phyloP scores from a whole-genome alignment of 2,888 invertebrate species.

The Cheilosia scutellata region DNA sequence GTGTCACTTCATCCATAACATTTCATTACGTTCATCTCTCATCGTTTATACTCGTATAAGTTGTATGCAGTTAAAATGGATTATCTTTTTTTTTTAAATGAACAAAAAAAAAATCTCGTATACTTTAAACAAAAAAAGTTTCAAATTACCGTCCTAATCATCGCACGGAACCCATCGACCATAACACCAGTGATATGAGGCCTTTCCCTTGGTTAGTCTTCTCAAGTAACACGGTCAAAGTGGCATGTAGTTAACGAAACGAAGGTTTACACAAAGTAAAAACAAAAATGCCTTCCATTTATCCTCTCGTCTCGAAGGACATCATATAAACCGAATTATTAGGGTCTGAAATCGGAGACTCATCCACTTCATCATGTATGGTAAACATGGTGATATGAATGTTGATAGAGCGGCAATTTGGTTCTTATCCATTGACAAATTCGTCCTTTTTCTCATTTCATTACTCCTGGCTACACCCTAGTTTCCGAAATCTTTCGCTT shows the following conservation, averaged over 20 bases:
- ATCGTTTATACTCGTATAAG: conserved; percentile 13
- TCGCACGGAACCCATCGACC: conserved; percentile 57
- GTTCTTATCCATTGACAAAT: conserved; percentile 47
- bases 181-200: conserved; percentile 60
- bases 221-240: conserved; percentile 72
- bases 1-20: conserved; percentile 63
- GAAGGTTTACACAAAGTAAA: conserved; percentile 1
- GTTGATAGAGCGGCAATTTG: conserved; percentile 49
- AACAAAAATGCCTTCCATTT: conserved; percentile 1
- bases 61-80: not conserved
- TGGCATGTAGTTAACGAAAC: conserved; percentile 61
- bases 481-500: not conserved
- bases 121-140: conserved; percentile 55
- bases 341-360: conserved; percentile 61
- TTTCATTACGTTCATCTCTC: conserved; percentile 55
- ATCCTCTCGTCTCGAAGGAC: conserved; percentile 23
- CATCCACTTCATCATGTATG: conserved; percentile 70
- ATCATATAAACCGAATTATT: conserved; percentile 16
- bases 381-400: conserved; percentile 66
- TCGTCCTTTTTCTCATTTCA: conserved; percentile 39
- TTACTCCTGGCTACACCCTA: conserved; percentile 46
- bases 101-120: conserved; percentile 51
- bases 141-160: conserved; percentile 71
- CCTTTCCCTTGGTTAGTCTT: conserved; percentile 64
- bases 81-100: conserved; percentile 5